Percentiles rank a stretch among this genome's conserved stretches.
Evolutionary conservation across 1,140 invertebrate species (phyloP).

Genomic region (Anoplophora glabripennis): DNA sequence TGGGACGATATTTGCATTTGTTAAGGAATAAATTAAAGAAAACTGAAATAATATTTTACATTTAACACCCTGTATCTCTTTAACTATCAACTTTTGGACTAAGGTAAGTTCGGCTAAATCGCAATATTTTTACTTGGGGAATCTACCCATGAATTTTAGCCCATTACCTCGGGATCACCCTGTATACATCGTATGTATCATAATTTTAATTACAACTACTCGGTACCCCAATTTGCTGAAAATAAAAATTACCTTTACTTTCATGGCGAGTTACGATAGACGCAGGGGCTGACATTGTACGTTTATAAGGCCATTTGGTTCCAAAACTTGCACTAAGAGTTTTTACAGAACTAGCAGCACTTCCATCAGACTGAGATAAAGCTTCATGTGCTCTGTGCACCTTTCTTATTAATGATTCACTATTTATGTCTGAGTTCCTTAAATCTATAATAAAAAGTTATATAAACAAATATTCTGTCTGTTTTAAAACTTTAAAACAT

Average conservation of each 20-base stretch:
- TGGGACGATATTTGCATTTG: too few relatives aligned
- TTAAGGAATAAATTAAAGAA: too few relatives aligned
- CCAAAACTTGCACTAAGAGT: constrained; percentile 88
- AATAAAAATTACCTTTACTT: constrained; percentile 62
- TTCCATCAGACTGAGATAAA: constrained; percentile 66
- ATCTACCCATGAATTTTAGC: too few relatives aligned
- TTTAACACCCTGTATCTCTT: too few relatives aligned
- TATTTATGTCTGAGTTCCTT: constrained; percentile 83
- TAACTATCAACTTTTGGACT: too few relatives aligned
- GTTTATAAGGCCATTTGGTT: constrained; percentile 92
- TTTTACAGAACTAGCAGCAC: constrained; percentile 62
- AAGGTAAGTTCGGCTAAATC: too few relatives aligned
- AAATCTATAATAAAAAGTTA: constrained; percentile 65
- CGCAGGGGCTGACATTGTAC: constrained; percentile 87
- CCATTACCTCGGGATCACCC: too few relatives aligned
- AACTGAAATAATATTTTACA: too few relatives aligned
- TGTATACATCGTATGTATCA: too few relatives aligned
- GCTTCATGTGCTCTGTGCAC: constrained; percentile 87
- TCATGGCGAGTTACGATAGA: constrained; percentile 76
- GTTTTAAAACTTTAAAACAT: too few relatives aligned
- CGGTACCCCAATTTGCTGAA: not conserved
- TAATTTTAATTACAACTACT: not conserved
- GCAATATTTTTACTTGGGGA: too few relatives aligned
- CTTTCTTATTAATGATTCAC: constrained; percentile 85
- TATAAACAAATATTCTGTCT: constrained; percentile 3